phyloP scores from a whole-genome alignment of 2,113 vertebrate species.

The Plecturocebus donacophilus region DNA sequence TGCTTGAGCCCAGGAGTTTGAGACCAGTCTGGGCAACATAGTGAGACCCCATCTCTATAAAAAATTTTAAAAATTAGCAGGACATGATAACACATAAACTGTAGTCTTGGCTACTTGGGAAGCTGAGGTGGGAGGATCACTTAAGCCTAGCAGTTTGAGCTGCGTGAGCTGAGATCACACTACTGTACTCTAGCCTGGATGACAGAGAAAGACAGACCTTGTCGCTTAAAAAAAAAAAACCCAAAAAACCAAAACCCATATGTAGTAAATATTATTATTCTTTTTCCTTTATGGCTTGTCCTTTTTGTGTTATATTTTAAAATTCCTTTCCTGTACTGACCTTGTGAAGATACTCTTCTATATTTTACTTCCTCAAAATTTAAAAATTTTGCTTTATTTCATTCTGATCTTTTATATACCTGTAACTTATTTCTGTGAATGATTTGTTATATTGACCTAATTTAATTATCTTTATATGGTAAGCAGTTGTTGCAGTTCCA shows the following conservation, averaged over 20 bases:
- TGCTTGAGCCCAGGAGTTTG: too few relatives aligned
- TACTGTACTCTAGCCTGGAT: too few relatives aligned
- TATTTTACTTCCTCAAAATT: not conserved
- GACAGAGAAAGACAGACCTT: too few relatives aligned
- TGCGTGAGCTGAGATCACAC: too few relatives aligned
- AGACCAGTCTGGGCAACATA: too few relatives aligned
- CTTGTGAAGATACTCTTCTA: not conserved
- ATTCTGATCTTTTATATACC: constrained; percentile 9
- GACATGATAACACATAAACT: too few relatives aligned
- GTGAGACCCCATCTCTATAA: too few relatives aligned
- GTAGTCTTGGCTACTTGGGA: too few relatives aligned
- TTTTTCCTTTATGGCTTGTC: not conserved
- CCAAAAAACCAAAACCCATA: not conserved
- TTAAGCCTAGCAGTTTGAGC: too few relatives aligned
- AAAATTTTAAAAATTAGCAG: too few relatives aligned
- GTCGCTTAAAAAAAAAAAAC: too few relatives aligned
- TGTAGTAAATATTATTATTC: not conserved
- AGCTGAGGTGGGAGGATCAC: too few relatives aligned
- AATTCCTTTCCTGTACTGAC: not conserved
- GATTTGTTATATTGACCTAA: not conserved
- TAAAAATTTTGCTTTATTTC: not conserved
- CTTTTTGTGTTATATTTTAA: not conserved
- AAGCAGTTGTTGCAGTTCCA: not conserved
- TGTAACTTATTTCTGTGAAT: constrained; percentile 13
- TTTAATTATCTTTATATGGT: constrained; percentile 18